Evolutionary conservation across 2,888 invertebrate genomes (phyloP).

Genomic region (Hypercompe scribonia): DNA sequence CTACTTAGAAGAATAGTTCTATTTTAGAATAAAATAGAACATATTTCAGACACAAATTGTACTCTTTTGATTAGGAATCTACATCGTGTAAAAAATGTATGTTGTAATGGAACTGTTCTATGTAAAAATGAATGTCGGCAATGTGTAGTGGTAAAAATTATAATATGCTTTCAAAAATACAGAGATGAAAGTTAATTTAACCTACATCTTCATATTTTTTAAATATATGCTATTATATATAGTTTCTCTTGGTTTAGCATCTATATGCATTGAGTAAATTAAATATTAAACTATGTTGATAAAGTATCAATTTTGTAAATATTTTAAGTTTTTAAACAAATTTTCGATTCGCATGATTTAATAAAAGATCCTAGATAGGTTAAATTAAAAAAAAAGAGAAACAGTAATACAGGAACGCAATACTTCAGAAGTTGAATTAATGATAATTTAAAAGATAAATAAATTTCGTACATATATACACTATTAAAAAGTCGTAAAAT

Average conservation of each 20-base stretch:
- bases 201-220: no score
- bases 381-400: not conserved
- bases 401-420: not conserved
- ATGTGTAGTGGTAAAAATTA: not conserved
- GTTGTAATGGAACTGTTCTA: no score
- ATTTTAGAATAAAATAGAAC: not conserved
- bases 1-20: no score
- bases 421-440: not conserved
- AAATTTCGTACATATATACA: not conserved
- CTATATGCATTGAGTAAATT: not conserved
- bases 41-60: no score
- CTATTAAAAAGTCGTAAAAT: not conserved
- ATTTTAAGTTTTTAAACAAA: not conserved
- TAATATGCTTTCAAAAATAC: not conserved
- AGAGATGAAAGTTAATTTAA: no score
- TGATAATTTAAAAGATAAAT: not conserved
- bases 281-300: not conserved
- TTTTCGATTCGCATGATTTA: not conserved
- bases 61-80: not conserved
- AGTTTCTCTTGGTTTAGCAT: no score
- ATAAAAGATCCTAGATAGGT: not conserved
- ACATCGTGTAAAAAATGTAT: not conserved
- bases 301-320: not conserved
- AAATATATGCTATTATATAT: not conserved
- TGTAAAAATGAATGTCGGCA: not conserved